Conservation (phyloP, 2,113 vertebrate species). For the Guaruba guarouba region DNA sequence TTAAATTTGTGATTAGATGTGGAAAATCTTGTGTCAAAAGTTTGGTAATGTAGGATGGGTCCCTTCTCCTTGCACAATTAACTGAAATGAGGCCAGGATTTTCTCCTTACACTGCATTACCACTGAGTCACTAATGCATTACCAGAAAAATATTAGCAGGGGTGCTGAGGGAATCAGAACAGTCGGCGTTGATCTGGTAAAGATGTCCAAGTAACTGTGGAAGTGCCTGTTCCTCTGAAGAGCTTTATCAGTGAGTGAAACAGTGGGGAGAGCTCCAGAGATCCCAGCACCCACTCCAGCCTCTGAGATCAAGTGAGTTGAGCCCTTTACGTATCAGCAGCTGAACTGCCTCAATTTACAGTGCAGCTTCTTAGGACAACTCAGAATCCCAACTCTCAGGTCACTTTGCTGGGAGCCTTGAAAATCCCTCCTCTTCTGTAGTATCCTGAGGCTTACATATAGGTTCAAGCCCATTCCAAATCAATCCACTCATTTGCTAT, state of each 20-base stretch:
- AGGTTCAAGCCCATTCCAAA: neutral
- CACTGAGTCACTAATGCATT: neutral
- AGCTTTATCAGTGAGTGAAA: neutral
- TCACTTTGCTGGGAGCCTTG: neutral
- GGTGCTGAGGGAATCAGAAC: neutral
- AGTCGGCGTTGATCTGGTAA: neutral
- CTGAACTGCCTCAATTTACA: neutral
- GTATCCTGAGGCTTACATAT: neutral
- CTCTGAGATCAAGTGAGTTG: accelerated
- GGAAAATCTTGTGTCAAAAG: neutral
- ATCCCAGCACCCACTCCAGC: accelerated
- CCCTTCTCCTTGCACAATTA: neutral
- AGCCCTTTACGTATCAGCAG: neutral
- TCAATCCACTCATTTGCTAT: constrained; percentile 28
- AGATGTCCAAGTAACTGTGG: neutral
- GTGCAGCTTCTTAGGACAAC: neutral
- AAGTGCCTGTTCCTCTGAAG: neutral
- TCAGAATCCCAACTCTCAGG: neutral
- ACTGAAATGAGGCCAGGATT: neutral
- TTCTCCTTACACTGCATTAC: neutral
- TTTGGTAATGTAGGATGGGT: neutral
- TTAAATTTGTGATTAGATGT: neutral
- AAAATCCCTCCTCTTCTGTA: neutral
- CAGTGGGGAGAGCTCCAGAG: accelerated
- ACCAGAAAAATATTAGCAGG: neutral